phyloP scores from a whole-genome alignment of 2,888 invertebrate genomes.

The Sphaerophoria taeniata region DNA sequence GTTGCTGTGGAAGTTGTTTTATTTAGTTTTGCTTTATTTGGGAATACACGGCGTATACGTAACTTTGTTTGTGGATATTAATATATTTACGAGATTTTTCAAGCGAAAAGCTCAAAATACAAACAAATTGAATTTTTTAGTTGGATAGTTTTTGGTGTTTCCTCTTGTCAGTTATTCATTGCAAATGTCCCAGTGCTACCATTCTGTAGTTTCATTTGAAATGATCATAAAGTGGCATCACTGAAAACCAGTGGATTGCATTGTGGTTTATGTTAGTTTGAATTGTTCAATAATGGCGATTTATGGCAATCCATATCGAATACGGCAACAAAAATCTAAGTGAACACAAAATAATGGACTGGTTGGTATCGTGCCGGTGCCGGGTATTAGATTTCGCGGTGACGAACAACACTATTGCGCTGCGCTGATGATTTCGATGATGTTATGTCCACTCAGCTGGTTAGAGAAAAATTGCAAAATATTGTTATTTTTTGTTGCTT shows the following conservation, averaged over 20 bases:
- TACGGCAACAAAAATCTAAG: slow-evolving; percentile 1
- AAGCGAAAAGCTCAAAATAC: slow-evolving; percentile 43
- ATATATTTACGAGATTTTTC: background rate
- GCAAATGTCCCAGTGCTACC: background rate
- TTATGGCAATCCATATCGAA: slow-evolving; percentile 54
- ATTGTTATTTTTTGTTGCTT: slow-evolving; percentile 41
- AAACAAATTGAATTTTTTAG: slow-evolving; percentile 29
- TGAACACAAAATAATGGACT: background rate
- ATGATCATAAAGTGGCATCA: background rate
- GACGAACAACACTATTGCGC: slow-evolving; percentile 30
- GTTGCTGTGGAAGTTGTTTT: background rate
- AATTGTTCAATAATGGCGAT: slow-evolving; percentile 21
- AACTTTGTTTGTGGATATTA: slow-evolving; percentile 29
- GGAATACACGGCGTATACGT: slow-evolving; percentile 53
- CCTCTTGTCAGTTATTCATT: background rate
- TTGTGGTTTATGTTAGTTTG: slow-evolving; percentile 27
- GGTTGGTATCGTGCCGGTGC: background rate
- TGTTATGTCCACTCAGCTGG: slow-evolving; percentile 55
- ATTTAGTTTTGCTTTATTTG: slow-evolving; percentile 6
- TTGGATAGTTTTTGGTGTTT: background rate
- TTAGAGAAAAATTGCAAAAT: slow-evolving; percentile 63
- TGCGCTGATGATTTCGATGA: slow-evolving; percentile 5
- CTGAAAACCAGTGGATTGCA: slow-evolving; percentile 16
- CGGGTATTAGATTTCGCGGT: slow-evolving; percentile 55
- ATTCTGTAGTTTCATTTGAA: background rate